Evolutionary conservation across 1,140 invertebrate genomes (phyloP).

Genomic region (Drosophila sproati): DNA sequence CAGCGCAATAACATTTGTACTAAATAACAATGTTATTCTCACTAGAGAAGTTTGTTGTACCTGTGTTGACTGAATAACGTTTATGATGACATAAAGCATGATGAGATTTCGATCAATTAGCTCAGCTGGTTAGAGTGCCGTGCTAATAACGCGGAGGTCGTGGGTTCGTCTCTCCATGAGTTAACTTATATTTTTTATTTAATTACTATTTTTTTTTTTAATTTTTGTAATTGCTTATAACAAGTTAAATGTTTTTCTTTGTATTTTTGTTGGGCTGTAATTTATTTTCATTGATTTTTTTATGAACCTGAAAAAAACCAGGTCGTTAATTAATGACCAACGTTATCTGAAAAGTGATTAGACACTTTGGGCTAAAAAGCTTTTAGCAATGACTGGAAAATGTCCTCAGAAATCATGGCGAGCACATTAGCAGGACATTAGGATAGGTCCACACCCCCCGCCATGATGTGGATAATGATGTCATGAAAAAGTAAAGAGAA

Average conservation of each 20-base stretch:
- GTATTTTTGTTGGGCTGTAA: not conserved
- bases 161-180: constrained; percentile 86
- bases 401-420: constrained; percentile 57
- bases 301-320: constrained; percentile 3
- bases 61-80: not conserved
- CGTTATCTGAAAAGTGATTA: constrained; percentile 37
- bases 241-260: not conserved
- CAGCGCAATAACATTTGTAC: not conserved
- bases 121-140: constrained; percentile 86
- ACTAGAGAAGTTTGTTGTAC: not conserved
- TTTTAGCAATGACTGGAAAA: constrained; percentile 37
- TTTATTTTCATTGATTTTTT: constrained; percentile 34
- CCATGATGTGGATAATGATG: constrained; percentile 53
- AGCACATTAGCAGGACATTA: constrained; percentile 51
- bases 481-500: constrained; percentile 48
- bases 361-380: constrained; percentile 53
- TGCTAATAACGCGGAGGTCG: constrained; percentile 87
- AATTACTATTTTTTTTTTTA: constrained; percentile 1
- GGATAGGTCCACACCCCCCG: constrained; percentile 11
- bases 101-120: constrained; percentile 82
- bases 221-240: constrained; percentile 1
- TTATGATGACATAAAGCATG: fast-evolving
- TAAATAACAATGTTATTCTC: constrained; percentile 1
- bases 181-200: constrained; percentile 38
- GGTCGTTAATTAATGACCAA: constrained; percentile 28